Percentiles rank a stretch among this genome's conserved stretches.
Evolutionary conservation across 2,888 invertebrate species (phyloP).

Genomic region (Cheilosia grossa): DNA sequence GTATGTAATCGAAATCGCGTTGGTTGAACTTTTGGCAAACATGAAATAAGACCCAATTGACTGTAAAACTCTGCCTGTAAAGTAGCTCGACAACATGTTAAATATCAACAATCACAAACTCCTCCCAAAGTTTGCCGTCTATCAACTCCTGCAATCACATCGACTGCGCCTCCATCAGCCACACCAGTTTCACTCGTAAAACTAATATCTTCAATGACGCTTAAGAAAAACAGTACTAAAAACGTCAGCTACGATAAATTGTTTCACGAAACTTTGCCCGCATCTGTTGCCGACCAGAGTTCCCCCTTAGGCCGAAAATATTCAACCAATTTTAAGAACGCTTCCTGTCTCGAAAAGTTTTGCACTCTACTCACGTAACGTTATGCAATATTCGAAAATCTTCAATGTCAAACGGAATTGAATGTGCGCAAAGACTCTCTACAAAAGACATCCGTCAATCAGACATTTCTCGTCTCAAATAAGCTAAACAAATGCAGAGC

Average conservation of each 20-base stretch:
- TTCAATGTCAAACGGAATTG: slow-evolving; percentile 12
- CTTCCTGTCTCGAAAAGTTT: neutral
- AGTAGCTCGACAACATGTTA: neutral
- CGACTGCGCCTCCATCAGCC: neutral
- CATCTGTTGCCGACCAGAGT: slow-evolving; percentile 18
- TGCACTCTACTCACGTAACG: neutral
- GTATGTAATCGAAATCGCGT: too few relatives aligned
- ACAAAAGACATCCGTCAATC: slow-evolving; percentile 9
- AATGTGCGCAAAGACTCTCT: neutral
- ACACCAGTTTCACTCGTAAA: slow-evolving; percentile 6
- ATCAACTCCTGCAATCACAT: neutral
- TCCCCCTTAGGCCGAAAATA: neutral
- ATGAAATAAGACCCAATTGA: too few relatives aligned
- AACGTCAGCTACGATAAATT: slow-evolving; percentile 8
- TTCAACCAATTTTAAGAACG: neutral
- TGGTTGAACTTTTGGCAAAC: too few relatives aligned
- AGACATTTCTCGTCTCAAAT: neutral
- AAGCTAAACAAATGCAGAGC: slow-evolving; percentile 12
- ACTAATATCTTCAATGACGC: slow-evolving; percentile 12
- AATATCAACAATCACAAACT: neutral
- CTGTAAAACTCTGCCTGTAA: neutral
- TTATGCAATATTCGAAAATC: slow-evolving; percentile 8
- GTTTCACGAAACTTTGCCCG: slow-evolving; percentile 9
- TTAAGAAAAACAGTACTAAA: slow-evolving; percentile 1
- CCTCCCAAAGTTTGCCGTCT: neutral